A percentile compares a stretch with the other conserved stretches of the same genome.
These are phyloP conservation scores for Strongylocentrotus purpuratus DNA, from an alignment of 35 echinoderm and acorn worm genomes.

Conservation along the genomic window DNA sequence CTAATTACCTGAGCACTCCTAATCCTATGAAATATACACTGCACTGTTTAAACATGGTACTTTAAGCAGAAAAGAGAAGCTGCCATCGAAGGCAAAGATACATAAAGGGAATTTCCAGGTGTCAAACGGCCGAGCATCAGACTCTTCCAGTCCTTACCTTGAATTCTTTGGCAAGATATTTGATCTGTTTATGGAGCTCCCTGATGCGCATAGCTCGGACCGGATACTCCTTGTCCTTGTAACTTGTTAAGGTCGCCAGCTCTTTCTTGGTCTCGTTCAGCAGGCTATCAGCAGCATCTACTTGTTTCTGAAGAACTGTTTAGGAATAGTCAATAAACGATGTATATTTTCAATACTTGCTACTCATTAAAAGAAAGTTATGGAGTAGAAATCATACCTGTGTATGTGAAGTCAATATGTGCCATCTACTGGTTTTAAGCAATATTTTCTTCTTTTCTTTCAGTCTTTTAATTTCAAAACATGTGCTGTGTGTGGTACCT, in stretches of 20 bases:
- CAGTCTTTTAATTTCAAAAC: too few species aligned
- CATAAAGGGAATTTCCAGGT: too few species aligned
- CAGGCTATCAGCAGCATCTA: conserved; percentile 55
- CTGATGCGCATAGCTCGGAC: conserved; percentile 89
- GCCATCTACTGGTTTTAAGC: not conserved
- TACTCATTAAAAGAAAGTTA: not conserved
- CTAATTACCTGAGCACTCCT: too few species aligned
- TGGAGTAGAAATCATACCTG: not conserved
- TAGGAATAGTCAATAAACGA: not conserved
- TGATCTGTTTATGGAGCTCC: conserved; percentile 80
- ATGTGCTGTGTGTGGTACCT: too few species aligned
- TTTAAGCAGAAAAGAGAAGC: too few species aligned
- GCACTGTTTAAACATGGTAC: too few species aligned
- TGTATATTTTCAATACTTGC: not conserved
- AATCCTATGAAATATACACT: too few species aligned
- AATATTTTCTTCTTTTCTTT: too few species aligned
- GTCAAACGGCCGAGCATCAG: not conserved
- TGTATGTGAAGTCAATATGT: not conserved
- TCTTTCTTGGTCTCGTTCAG: conserved; percentile 67
- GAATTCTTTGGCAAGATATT: conserved; percentile 67
- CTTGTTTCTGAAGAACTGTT: conserved; percentile 73
- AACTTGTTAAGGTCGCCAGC: conserved; percentile 70
- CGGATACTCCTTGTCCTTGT: conserved; percentile 97
- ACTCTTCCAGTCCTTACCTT: conserved; percentile 80
- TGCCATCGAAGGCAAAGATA: too few species aligned